Evolutionary conservation across 1,140 invertebrate species (phyloP).

Genomic region (Lepidurus couesii): DNA sequence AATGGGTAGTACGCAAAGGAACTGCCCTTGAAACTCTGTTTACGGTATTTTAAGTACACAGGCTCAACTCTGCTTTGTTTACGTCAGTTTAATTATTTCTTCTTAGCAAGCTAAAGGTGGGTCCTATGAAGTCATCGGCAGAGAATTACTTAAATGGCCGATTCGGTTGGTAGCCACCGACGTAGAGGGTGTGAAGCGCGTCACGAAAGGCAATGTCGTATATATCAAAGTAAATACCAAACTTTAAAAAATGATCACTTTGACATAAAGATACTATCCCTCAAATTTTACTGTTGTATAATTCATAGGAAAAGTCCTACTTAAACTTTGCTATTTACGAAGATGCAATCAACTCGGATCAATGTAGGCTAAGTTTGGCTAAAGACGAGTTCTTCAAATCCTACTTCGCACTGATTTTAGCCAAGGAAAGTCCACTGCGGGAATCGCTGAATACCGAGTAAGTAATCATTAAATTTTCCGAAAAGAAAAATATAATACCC

Average conservation of each 20-base stretch:
- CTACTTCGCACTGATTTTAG: constrained; percentile 39
- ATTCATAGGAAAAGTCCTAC: constrained; percentile 41
- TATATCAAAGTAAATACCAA: constrained; percentile 40
- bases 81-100: not conserved
- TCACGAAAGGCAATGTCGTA: constrained; percentile 37
- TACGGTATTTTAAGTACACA: constrained; percentile 34
- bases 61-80: not conserved
- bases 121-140: not conserved
- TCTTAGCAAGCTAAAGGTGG: not conserved
- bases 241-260: constrained; percentile 25
- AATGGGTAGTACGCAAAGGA: constrained; percentile 38
- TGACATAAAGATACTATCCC: not conserved
- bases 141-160: not conserved
- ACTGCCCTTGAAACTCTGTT: constrained; percentile 39
- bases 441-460: constrained; percentile 41
- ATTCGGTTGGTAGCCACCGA: constrained; percentile 36
- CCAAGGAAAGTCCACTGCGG: constrained; percentile 37
- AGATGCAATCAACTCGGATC: constrained; percentile 38
- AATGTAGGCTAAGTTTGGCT: constrained; percentile 40
- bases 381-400: constrained; percentile 42
- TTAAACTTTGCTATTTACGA: constrained; percentile 41
- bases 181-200: constrained; percentile 36
- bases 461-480: constrained; percentile 23
- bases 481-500: no score
- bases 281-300: not conserved